These are phyloP conservation scores for Gryllus longicercus DNA, from an alignment of 2,888 invertebrate species.

Conservation along the genomic window DNA sequence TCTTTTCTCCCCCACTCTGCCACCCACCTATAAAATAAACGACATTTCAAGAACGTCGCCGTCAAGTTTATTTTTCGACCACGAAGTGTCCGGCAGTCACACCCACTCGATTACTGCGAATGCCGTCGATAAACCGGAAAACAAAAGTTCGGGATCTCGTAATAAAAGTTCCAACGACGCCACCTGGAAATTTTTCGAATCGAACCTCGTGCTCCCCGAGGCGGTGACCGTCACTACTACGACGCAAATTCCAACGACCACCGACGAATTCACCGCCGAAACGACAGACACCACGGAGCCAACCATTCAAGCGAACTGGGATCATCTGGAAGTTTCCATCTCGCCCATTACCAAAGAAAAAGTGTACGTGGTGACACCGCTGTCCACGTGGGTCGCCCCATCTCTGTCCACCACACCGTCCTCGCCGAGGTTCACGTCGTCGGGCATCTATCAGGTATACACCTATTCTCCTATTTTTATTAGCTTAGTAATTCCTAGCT, in stretches of 20 bases:
- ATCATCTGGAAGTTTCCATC: slow-evolving; percentile 64
- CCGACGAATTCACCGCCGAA: not conserved
- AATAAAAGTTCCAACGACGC: not conserved
- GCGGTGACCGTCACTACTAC: slow-evolving; percentile 37
- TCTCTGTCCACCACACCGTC: slow-evolving; percentile 39
- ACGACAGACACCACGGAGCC: slow-evolving; percentile 38
- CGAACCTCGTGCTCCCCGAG: slow-evolving; percentile 33
- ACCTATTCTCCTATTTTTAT: slow-evolving; percentile 26
- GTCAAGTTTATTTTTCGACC: slow-evolving; percentile 47
- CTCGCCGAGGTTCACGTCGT: not conserved
- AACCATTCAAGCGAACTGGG: slow-evolving; percentile 58
- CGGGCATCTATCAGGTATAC: not conserved
- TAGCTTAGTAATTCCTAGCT: too few relatives aligned
- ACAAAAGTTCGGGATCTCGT: not conserved
- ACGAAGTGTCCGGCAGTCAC: slow-evolving; percentile 52
- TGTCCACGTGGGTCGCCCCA: slow-evolving; percentile 44
- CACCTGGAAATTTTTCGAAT: slow-evolving; percentile 32
- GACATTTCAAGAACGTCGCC: not conserved
- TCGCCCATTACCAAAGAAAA: slow-evolving; percentile 76
- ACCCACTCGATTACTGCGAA: slow-evolving; percentile 44
- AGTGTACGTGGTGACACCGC: slow-evolving; percentile 78
- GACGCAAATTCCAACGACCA: slow-evolving; percentile 38
- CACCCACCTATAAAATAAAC: slow-evolving; percentile 17
- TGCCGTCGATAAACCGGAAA: slow-evolving; percentile 23
- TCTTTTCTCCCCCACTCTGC: slow-evolving; percentile 26